Evolutionary conservation across 2,888 invertebrate genomes (phyloP).

Genomic region (Stenotaenia linearis): DNA sequence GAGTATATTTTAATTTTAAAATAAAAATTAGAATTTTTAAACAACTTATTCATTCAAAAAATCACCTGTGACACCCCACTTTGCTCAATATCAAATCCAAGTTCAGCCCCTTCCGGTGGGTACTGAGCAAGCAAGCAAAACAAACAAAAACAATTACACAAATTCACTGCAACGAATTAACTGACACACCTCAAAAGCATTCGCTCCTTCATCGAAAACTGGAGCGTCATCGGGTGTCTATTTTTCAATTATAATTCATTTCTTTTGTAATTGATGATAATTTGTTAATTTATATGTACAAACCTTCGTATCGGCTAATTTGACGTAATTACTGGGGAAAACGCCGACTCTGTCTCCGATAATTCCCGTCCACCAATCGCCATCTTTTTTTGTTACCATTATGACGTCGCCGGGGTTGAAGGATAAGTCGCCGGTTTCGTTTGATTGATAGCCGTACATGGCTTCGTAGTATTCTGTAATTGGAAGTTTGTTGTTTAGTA

Average conservation of each 20-base stretch:
- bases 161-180: not conserved
- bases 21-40: not conserved
- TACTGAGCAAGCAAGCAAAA: not conserved
- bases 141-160: not conserved
- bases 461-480: slow-evolving; percentile 82
- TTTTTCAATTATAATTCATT: not conserved
- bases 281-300: not conserved
- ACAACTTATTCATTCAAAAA: not conserved
- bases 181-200: not conserved
- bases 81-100: not conserved
- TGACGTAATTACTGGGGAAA: slow-evolving; percentile 95
- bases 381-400: slow-evolving; percentile 78
- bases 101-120: not conserved
- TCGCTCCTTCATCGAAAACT: not conserved
- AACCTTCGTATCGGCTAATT: slow-evolving; percentile 37
- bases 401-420: slow-evolving; percentile 83
- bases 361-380: slow-evolving; percentile 98
- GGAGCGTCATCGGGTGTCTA: not conserved
- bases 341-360: slow-evolving; percentile 78
- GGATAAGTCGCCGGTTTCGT: slow-evolving; percentile 82
- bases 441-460: slow-evolving; percentile 80
- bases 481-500: no score
- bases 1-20: not conserved
- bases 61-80: not conserved
- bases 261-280: not conserved